phyloP scores from a whole-genome alignment of 2,888 invertebrate species.

The Cheilosia vulpina region DNA sequence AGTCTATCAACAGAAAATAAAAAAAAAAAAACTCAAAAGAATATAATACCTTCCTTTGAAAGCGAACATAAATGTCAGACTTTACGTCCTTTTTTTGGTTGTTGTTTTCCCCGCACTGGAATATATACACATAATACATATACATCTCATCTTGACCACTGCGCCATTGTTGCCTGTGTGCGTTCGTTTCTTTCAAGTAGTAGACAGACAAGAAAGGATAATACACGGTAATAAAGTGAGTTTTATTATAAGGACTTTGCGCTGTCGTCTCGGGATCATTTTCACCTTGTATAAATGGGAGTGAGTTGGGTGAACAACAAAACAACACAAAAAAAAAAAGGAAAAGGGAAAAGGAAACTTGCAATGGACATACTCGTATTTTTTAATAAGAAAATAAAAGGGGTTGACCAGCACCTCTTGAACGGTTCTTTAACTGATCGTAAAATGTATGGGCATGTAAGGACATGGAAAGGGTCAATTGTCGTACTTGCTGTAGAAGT shows the following conservation, averaged over 20 bases:
- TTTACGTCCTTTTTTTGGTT: constrained; percentile 62
- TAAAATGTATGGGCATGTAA: constrained; percentile 74
- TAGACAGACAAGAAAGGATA: constrained; percentile 50
- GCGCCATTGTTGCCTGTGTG: constrained; percentile 38
- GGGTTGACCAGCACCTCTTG: constrained; percentile 67
- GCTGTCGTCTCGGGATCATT: constrained; percentile 59
- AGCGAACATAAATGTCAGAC: constrained; percentile 64
- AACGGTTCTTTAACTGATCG: constrained; percentile 68
- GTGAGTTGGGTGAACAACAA: constrained; percentile 55
- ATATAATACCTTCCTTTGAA: constrained; percentile 24
- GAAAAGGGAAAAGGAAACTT: constrained; percentile 6
- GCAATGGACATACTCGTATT: background rate
- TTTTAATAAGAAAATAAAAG: constrained; percentile 48
- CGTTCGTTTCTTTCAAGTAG: constrained; percentile 42
- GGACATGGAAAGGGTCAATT: constrained; percentile 73
- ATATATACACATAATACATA: background rate
- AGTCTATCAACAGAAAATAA: constrained; percentile 47
- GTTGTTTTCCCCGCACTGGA: constrained; percentile 33
- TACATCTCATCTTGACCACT: constrained; percentile 57
- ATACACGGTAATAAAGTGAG: constrained; percentile 71
- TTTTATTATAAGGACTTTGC: constrained; percentile 66
- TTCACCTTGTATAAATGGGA: constrained; percentile 60
- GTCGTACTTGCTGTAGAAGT: constrained; percentile 65
- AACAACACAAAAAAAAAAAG: background rate
- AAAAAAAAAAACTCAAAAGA: background rate